Base-by-base conservation (phyloP, 2,888 invertebrate genomes). In the Melitaea athalia region DNA sequence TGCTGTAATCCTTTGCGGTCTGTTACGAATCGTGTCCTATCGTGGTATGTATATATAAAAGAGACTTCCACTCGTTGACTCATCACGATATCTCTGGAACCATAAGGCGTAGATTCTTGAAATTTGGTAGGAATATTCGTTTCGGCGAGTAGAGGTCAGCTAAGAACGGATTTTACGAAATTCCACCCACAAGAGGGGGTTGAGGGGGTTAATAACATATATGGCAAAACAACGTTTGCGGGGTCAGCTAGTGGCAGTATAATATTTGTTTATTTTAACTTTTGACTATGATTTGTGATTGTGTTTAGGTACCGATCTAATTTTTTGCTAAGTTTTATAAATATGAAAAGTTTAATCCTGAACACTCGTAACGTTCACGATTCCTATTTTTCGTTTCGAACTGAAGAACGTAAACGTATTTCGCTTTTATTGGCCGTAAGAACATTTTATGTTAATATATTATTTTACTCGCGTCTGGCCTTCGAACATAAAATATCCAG, bases 381-480 rank as follows among this genome's bases (percentile, higher is more conserved):
- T 38, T 8, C n/a, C 0, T 38, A 7, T 57, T 38, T 59, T 38
- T 17, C 14, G 0, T 24, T 42, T 59, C 10, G 11, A 64, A 49
- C 59, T 57, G 64, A 45, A 62, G 64, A 59, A 64, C 47, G 57
- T 52, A 50, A 64, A 64, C 63, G 52, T 57, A 42, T 57, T 63
- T 57, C 50, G 62, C 60, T 65, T 67, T 72, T 68, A 70, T 63
- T 63, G 67, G 63, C 45, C 57, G 63, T 69, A 67, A 69, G 59
- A 63, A 17, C 38, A 70, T 72, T 72, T 68, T 63, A 72, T 70
- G 67, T 65, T 61, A 68, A 68, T 70, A 68, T 70, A 70, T 38
- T 38, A 38, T 65, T 70, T 68, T 55, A 67, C 59, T 63, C 43
- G 64, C 24, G 59, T 65, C 53, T 65, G 67, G 61, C 73, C 73